These are phyloP conservation scores for Elgaria multicarinata DNA, from an alignment of 2,113 vertebrate genomes.

Conservation along the genomic window DNA sequence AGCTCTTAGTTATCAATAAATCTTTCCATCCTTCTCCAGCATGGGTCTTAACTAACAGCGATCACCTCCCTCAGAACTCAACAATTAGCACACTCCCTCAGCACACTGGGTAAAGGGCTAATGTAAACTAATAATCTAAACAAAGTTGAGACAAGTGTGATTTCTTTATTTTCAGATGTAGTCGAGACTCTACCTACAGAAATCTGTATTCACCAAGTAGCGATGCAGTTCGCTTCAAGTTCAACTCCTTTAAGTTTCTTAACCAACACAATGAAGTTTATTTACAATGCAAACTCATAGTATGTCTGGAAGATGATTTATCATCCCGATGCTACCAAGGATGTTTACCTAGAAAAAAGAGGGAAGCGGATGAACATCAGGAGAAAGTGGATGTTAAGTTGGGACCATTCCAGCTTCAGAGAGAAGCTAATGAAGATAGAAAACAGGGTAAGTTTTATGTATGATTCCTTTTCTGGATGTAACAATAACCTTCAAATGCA, in stretches of 20 bases:
- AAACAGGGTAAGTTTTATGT: slow-evolving; percentile 13
- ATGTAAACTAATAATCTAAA: not conserved
- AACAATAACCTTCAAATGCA: not conserved
- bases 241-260: slow-evolving; percentile 83
- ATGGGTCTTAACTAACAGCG: not conserved
- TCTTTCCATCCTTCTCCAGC: not conserved
- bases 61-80: not conserved
- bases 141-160: not conserved
- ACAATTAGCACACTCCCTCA: not conserved
- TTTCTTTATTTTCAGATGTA: slow-evolving; percentile 75
- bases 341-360: slow-evolving; percentile 72
- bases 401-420: slow-evolving; percentile 55
- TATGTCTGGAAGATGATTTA: slow-evolving; percentile 76
- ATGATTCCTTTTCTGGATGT: not conserved
- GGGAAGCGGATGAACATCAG: slow-evolving; percentile 61
- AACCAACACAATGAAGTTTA: slow-evolving; percentile 75
- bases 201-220: slow-evolving; percentile 37
- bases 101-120: not conserved
- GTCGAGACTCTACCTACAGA: slow-evolving; percentile 74
- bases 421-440: not conserved
- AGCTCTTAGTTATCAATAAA: not conserved
- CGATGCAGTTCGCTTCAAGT: slow-evolving; percentile 75
- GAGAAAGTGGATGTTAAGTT: slow-evolving; percentile 49
- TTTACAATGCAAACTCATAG: slow-evolving; percentile 81
- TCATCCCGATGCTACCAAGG: slow-evolving; percentile 81